Base-by-base conservation (phyloP, 2,888 invertebrate species). In the Clanis bilineata region DNA sequence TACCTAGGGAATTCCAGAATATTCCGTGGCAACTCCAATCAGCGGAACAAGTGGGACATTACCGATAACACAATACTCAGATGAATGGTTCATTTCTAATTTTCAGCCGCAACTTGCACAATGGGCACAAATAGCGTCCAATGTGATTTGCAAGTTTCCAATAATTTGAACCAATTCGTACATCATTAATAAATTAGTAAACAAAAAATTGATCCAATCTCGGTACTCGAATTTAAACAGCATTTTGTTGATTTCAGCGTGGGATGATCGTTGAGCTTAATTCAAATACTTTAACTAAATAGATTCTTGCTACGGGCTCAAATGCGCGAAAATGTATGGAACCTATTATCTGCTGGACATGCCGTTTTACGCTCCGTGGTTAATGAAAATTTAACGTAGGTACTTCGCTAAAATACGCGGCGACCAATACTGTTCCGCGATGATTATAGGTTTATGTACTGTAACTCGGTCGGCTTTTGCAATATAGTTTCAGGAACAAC, bases 11-110 rank as follows among this genome's bases (percentile, higher is more conserved):
- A 56, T 41, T 41, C 7, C 10, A 3, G 23, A 43, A 28, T 18
- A 21, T 6, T 9, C 15, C 12, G 12, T 25, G 39, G 58, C 51
- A 38, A 51, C 58, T 25, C 58, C 47, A 32, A 51, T 51, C 28
- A 58, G 15, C 7, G 25, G 18, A 39, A 47, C 47, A 58, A 58
- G 47, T n/a, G 47, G n/a, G 18, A 25, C 47, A 58, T 58, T 58
- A 47, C 25, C 39, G 23, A 25, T 58, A 58, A 58, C 23, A 28
- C 39, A 25, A 58, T 58, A 69, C 65, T 61, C 63, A 28, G 59
- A 59, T 71, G 69, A 72, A 72, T 71, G 58, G 56, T 63, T 67
- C 64, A 63, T 66, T 72, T 66, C 66, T 66, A 70, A 68, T 72
- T 74, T 66, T 59, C 58, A 43, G 38, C 58, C 61, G 60, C 43